Evolutionary conservation across 2,888 invertebrate species (phyloP).

Genomic region (Aporophyla nigra): DNA sequence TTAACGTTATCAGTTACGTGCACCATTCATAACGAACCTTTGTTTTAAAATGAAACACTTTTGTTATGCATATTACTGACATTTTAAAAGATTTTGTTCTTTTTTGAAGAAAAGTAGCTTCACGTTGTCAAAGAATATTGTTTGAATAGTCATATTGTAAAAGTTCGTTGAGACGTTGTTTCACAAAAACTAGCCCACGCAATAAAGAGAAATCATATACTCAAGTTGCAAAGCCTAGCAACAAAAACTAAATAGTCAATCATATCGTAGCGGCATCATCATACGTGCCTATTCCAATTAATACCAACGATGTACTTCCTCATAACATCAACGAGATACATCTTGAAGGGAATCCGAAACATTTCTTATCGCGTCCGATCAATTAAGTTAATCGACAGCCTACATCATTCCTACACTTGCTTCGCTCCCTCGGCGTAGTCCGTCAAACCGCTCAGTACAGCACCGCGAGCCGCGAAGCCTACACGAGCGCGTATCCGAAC

Average conservation of each 20-base stretch:
- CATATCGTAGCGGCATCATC: constrained; percentile 29
- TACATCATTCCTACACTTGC: constrained; percentile 73
- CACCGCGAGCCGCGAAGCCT: constrained; percentile 87
- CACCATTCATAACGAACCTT: constrained; percentile 54
- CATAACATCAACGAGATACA: constrained; percentile 45
- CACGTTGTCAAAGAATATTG: background rate
- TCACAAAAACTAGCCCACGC: constrained; percentile 5
- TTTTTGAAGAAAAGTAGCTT: background rate
- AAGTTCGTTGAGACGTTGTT: background rate
- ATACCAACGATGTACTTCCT: constrained; percentile 54
- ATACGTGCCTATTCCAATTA: constrained; percentile 46
- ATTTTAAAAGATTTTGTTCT: constrained; percentile 26
- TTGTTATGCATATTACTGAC: constrained; percentile 46
- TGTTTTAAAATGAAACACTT: constrained; percentile 55
- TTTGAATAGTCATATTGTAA: background rate
- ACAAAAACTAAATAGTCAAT: constrained; percentile 34
- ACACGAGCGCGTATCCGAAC: constrained; percentile 68
- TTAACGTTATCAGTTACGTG: constrained; percentile 60
- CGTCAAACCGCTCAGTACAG: constrained; percentile 77
- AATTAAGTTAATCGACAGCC: constrained; percentile 85
- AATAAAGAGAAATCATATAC: background rate
- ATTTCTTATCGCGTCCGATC: constrained; percentile 80
- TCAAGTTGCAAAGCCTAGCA: background rate
- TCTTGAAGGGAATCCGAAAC: constrained; percentile 66
- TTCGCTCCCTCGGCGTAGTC: constrained; percentile 69